A percentile compares a stretch with the other conserved stretches of the same genome.
These are phyloP conservation scores for Enteromius mattozi DNA, from an alignment of 2,797 vertebrate genomes.

Conservation along the genomic window DNA sequence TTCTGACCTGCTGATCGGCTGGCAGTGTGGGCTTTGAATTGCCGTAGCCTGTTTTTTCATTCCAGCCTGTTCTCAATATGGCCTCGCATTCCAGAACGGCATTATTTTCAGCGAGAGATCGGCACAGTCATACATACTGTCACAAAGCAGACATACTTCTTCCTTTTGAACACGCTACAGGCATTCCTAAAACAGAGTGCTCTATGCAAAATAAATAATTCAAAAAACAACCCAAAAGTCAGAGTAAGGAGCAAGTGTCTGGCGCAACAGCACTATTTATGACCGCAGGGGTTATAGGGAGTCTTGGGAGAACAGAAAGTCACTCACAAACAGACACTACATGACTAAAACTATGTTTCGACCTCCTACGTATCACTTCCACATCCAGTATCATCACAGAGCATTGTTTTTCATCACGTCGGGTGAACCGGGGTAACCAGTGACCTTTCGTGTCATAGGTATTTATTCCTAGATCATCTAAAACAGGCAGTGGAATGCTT, in stretches of 20 bases:
- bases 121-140: conserved; percentile 40
- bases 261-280: conserved; percentile 54
- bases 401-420: conserved; percentile 42
- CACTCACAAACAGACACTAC: conserved; percentile 65
- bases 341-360: conserved; percentile 62
- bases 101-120: conserved; percentile 31
- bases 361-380: conserved; percentile 53
- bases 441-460: conserved; percentile 10
- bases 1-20: conserved; percentile 59
- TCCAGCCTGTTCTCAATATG: conserved; percentile 51
- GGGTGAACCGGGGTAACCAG: conserved; percentile 2
- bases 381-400: conserved; percentile 56
- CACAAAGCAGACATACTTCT: conserved; percentile 57
- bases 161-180: conserved; percentile 61
- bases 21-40: conserved; percentile 30
- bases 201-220: conserved; percentile 67
- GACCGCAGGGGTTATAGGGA: conserved; percentile 59
- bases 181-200: conserved; percentile 68
- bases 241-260: conserved; percentile 59
- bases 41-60: conserved; percentile 37
- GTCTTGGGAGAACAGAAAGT: conserved; percentile 62
- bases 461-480: conserved; percentile 54
- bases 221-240: conserved; percentile 47
- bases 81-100: conserved; percentile 45
- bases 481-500: conserved; percentile 80